phyloP scores from a whole-genome alignment of 64 coral and sea anemone species.

The Acropora tenuis region DNA sequence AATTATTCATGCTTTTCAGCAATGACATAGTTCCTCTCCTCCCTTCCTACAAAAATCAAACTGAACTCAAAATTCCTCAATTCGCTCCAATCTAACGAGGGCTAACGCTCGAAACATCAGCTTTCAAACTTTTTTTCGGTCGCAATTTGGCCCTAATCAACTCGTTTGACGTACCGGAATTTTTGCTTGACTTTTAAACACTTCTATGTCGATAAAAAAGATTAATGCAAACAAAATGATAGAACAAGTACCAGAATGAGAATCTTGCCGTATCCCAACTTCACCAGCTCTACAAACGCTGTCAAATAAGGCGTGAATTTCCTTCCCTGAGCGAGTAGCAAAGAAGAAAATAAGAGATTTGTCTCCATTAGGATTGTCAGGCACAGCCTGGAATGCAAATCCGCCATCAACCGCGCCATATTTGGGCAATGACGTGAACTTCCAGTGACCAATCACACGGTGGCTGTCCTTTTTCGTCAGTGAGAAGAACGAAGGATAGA shows the following conservation, averaged over 20 bases:
- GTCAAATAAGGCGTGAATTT: slow-evolving; percentile 87
- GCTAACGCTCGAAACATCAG: too few relatives aligned
- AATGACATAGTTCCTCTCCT: too few relatives aligned
- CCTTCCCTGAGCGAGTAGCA: slow-evolving; percentile 68
- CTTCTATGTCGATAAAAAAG: not conserved
- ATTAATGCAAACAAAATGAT: not conserved
- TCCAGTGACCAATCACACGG: slow-evolving; percentile 80
- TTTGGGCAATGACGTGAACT: slow-evolving; percentile 78
- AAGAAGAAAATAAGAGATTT: slow-evolving; percentile 72
- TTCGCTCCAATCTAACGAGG: too few relatives aligned
- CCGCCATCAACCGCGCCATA: slow-evolving; percentile 82
- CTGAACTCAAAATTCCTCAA: too few relatives aligned
- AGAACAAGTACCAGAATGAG: slow-evolving; percentile 18
- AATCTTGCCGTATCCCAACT: not conserved
- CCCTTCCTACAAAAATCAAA: too few relatives aligned
- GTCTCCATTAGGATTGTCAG: slow-evolving; percentile 39
- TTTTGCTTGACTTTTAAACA: too few relatives aligned
- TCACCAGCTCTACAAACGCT: slow-evolving; percentile 72
- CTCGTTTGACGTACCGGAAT: too few relatives aligned
- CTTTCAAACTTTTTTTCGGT: too few relatives aligned
- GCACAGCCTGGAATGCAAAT: slow-evolving; percentile 83
- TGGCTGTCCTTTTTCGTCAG: slow-evolving; percentile 85
- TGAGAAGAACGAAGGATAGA: slow-evolving; percentile 79
- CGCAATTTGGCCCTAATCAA: too few relatives aligned
- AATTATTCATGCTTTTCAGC: too few relatives aligned